These are phyloP conservation scores for Chironomus striatipennis DNA, from an alignment of 1,140 invertebrate genomes.

Conservation along the genomic window DNA sequence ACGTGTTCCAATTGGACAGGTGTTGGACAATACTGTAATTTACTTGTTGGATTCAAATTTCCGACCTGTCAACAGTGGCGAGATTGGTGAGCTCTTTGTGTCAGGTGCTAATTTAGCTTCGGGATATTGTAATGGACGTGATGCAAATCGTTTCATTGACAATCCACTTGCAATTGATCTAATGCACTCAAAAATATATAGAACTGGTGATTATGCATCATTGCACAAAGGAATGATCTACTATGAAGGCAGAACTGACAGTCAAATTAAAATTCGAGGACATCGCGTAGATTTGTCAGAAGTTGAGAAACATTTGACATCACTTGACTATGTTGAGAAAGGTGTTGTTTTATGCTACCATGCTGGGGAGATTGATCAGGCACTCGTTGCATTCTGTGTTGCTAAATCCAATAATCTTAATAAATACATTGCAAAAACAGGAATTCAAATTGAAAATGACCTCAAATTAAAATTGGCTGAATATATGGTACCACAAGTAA, in stretches of 20 bases:
- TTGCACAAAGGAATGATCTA: slow-evolving; percentile 59
- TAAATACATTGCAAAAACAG: slow-evolving; percentile 46
- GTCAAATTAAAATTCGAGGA: slow-evolving; percentile 78
- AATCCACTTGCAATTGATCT: slow-evolving; percentile 60
- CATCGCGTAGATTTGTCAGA: slow-evolving; percentile 76
- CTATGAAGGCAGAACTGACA: slow-evolving; percentile 76
- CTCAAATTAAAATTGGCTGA: slow-evolving; percentile 53
- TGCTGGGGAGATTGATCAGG: slow-evolving; percentile 59
- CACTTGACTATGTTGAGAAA: slow-evolving; percentile 36
- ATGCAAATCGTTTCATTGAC: slow-evolving; percentile 59
- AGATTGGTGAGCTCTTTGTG: slow-evolving; percentile 70
- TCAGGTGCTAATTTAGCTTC: slow-evolving; percentile 65
- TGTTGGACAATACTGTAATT: slow-evolving; percentile 67
- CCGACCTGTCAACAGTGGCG: slow-evolving; percentile 53
- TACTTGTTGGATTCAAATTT: slow-evolving; percentile 68
- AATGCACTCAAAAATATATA: slow-evolving; percentile 60
- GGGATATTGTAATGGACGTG: slow-evolving; percentile 67
- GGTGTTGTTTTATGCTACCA: slow-evolving; percentile 68
- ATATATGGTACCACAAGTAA: slow-evolving; percentile 72
- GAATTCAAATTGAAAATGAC: slow-evolving; percentile 52
- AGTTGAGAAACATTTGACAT: slow-evolving; percentile 54
- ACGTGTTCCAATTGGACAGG: slow-evolving; percentile 73
- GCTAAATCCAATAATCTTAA: neutral
- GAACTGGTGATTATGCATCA: slow-evolving; percentile 74
- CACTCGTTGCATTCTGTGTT: slow-evolving; percentile 56